Percentiles rank a stretch among this genome's conserved stretches.
phyloP scores from a whole-genome alignment of 2,113 vertebrate species.

The Petromus typicus region DNA sequence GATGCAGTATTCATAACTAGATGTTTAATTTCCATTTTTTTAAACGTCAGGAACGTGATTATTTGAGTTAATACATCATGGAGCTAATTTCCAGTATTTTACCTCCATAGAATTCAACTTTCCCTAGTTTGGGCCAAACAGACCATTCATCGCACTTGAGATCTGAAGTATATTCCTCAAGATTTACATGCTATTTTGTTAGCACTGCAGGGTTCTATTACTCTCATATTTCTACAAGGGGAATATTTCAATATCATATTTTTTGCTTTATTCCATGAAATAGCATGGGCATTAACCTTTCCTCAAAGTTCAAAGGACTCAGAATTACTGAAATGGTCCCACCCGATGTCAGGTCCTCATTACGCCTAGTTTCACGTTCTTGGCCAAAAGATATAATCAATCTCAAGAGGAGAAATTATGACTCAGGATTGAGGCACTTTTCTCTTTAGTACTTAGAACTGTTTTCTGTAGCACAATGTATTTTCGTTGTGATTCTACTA shows the following conservation, averaged over 20 bases:
- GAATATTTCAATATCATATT: slow-evolving; percentile 81
- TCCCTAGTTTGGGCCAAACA: slow-evolving; percentile 82
- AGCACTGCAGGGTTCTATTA: slow-evolving; percentile 81
- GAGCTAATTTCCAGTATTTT: slow-evolving; percentile 87
- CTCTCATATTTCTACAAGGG: slow-evolving; percentile 79
- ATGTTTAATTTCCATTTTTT: slow-evolving; percentile 91
- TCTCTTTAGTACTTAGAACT: slow-evolving; percentile 84
- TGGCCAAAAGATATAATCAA: slow-evolving; percentile 82
- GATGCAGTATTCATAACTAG: slow-evolving; percentile 93
- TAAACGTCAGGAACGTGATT: slow-evolving; percentile 88
- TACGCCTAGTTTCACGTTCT: slow-evolving; percentile 83
- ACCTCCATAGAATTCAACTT: slow-evolving; percentile 82
- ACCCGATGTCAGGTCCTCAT: slow-evolving; percentile 85
- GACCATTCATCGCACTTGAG: slow-evolving; percentile 79
- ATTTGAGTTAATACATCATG: slow-evolving; percentile 88
- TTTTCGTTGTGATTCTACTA: slow-evolving; percentile 81
- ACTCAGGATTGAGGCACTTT: slow-evolving; percentile 82
- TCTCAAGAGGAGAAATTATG: slow-evolving; percentile 83
- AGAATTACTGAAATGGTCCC: slow-evolving; percentile 80
- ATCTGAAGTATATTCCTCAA: slow-evolving; percentile 72
- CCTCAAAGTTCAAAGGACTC: slow-evolving; percentile 83
- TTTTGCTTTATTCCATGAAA: slow-evolving; percentile 78
- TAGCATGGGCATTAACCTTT: slow-evolving; percentile 78
- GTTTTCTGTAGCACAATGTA: slow-evolving; percentile 80
- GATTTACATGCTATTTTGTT: slow-evolving; percentile 76